A percentile compares a stretch with the other conserved stretches of the same genome.
Conservation (phyloP, 2,113 vertebrate genomes). For the Micromys minutus region DNA sequence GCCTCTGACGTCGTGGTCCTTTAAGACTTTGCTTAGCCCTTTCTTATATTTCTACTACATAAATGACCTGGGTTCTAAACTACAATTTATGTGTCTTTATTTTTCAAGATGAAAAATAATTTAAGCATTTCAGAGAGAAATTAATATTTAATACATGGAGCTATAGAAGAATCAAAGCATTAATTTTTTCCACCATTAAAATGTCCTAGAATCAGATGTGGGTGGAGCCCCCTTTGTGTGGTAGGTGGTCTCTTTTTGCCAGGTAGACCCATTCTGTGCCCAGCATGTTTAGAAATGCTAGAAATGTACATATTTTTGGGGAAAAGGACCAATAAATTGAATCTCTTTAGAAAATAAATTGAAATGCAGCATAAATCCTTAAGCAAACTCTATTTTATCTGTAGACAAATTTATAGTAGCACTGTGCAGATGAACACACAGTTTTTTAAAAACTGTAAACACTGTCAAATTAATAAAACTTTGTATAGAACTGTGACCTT, state of each 20-base stretch:
- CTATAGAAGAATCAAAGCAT: slow-evolving; percentile 63
- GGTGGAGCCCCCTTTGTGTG: slow-evolving; percentile 28
- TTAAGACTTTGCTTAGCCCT: slow-evolving; percentile 35
- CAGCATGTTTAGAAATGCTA: slow-evolving; percentile 74
- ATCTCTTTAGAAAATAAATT: slow-evolving; percentile 75
- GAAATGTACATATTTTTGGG: slow-evolving; percentile 72
- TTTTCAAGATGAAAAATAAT: slow-evolving; percentile 50
- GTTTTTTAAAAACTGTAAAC: slow-evolving; percentile 72
- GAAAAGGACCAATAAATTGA: slow-evolving; percentile 77
- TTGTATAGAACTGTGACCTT: slow-evolving; percentile 81
- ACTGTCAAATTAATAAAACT: slow-evolving; percentile 82
- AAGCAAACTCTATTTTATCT: slow-evolving; percentile 62
- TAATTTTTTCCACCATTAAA: slow-evolving; percentile 42
- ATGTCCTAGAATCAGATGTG: slow-evolving; percentile 3
- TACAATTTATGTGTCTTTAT: slow-evolving; percentile 12
- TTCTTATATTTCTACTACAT: background rate
- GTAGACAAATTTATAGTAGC: slow-evolving; percentile 71
- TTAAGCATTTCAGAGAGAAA: slow-evolving; percentile 48
- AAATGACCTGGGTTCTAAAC: slow-evolving; percentile 6
- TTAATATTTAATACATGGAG: slow-evolving; percentile 64
- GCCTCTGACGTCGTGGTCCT: slow-evolving; percentile 28
- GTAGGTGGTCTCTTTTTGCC: slow-evolving; percentile 57
- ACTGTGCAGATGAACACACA: slow-evolving; percentile 53
- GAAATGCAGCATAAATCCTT: slow-evolving; percentile 72
- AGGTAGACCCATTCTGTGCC: slow-evolving; percentile 70